Evolutionary conservation across 2,888 invertebrate genomes (phyloP).

Genomic region (Cerastis rubricosa): DNA sequence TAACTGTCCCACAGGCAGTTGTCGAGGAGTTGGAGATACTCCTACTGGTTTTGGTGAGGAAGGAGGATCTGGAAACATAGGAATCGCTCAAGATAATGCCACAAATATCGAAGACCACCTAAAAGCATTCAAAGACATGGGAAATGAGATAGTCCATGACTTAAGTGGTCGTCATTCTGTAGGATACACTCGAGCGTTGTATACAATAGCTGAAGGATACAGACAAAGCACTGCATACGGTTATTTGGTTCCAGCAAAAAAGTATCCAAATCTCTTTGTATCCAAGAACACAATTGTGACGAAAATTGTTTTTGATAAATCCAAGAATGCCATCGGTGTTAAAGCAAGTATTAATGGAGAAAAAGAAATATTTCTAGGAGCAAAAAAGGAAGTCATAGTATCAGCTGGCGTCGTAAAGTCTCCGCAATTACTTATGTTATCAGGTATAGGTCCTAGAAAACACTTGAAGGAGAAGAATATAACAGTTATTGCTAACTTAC

Average conservation of each 20-base stretch:
- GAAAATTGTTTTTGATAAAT: slow-evolving; percentile 44
- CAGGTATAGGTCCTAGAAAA: slow-evolving; percentile 81
- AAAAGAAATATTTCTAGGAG: slow-evolving; percentile 36
- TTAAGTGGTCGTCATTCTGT: slow-evolving; percentile 29
- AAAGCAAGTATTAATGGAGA: slow-evolving; percentile 18
- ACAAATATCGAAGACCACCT: slow-evolving; percentile 31
- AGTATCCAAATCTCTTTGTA: slow-evolving; percentile 35
- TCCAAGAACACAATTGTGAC: slow-evolving; percentile 34
- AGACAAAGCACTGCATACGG: slow-evolving; percentile 49
- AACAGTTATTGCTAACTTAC: slow-evolving; percentile 72
- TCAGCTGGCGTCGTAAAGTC: slow-evolving; percentile 82
- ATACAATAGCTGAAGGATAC: slow-evolving; percentile 26
- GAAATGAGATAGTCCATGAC: slow-evolving; percentile 38
- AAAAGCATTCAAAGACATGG: slow-evolving; percentile 44
- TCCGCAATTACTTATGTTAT: slow-evolving; percentile 82
- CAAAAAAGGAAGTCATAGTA: slow-evolving; percentile 79
- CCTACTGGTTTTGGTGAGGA: not conserved
- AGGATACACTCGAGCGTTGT: slow-evolving; percentile 29
- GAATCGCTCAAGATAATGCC: slow-evolving; percentile 34
- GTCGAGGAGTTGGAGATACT: slow-evolving; percentile 19
- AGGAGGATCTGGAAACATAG: slow-evolving; percentile 30
- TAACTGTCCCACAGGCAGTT: slow-evolving; percentile 17
- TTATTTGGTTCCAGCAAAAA: slow-evolving; percentile 39
- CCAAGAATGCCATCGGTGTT: slow-evolving; percentile 49
- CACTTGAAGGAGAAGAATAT: slow-evolving; percentile 74